Percentiles rank a stretch among this genome's conserved stretches.
Evolutionary conservation across 2,113 vertebrate genomes (phyloP).

Genomic region (Gavia stellata): DNA sequence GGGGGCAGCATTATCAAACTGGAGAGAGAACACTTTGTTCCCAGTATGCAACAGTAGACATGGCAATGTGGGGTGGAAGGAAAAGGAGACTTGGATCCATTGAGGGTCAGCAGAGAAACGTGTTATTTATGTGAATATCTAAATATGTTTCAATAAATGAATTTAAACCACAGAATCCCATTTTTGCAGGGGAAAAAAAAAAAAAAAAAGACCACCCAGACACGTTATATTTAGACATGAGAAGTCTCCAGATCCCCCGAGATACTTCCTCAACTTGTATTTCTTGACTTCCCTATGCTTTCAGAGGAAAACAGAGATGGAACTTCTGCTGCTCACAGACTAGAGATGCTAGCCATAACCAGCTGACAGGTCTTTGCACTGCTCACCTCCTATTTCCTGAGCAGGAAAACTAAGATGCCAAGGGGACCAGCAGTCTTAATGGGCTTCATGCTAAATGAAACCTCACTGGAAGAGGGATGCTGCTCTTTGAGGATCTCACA

Average conservation of each 20-base stretch:
- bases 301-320: background rate
- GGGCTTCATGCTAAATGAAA: background rate
- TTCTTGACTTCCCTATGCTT: background rate
- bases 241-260: background rate
- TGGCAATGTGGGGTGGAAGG: background rate
- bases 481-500: background rate
- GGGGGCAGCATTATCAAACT: background rate
- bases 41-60: background rate
- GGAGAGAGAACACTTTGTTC: background rate
- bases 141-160: background rate
- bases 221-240: background rate
- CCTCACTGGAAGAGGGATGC: background rate
- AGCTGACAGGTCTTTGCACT: background rate
- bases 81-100: background rate
- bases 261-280: background rate
- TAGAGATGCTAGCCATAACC: background rate
- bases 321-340: background rate
- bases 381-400: background rate
- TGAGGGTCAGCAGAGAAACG: fast-evolving
- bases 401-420: background rate
- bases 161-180: background rate
- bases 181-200: background rate
- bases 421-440: background rate
- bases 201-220: background rate
- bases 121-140: background rate